Evolutionary conservation across 2,113 vertebrate species (phyloP).

Genomic region (Tamias sibiricus): DNA sequence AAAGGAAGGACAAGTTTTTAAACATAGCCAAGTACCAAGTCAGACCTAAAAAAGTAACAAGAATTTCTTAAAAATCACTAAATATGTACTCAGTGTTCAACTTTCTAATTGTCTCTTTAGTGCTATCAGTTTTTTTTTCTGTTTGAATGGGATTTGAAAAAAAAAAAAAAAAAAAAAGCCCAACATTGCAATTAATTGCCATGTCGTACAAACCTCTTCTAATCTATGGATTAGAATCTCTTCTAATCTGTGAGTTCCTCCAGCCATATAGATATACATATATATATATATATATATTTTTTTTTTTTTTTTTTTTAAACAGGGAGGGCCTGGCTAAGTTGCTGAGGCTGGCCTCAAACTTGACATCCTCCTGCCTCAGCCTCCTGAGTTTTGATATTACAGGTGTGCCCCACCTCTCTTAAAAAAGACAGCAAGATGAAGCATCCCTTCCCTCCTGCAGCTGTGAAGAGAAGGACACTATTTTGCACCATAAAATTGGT

Average conservation of each 20-base stretch:
- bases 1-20: neutral
- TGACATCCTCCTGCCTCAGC: neutral
- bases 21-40: neutral
- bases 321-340: neutral
- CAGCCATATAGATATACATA: neutral
- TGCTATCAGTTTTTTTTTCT: no score
- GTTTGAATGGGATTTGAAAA: neutral
- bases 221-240: neutral
- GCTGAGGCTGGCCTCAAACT: neutral
- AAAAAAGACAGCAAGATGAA: neutral
- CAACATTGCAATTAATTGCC: neutral
- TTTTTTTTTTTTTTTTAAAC: neutral
- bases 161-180: neutral
- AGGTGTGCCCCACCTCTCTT: no score
- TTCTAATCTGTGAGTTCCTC: neutral
- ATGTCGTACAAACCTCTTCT: neutral
- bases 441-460: neutral
- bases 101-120: neutral
- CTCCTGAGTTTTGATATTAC: no score
- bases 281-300: no score
- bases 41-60: neutral
- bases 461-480: neutral
- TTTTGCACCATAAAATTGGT: neutral
- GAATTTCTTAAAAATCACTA: neutral
- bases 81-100: neutral